phyloP scores from a whole-genome alignment of 2,797 vertebrate genomes.

The Hydrophis major region DNA sequence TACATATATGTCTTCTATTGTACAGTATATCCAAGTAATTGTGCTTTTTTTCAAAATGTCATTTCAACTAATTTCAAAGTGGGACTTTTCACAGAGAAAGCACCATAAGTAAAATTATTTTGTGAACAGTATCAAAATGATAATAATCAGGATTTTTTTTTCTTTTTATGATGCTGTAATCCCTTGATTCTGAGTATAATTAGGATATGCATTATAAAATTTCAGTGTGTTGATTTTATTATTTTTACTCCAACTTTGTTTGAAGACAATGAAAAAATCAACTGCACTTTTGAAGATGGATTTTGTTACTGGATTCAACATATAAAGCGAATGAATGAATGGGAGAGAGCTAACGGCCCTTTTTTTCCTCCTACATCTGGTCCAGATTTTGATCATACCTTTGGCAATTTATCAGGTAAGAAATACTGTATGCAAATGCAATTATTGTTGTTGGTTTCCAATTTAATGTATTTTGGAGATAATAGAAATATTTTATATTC shows the following conservation, averaged over 20 bases:
- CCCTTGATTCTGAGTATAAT: background rate
- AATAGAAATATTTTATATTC: background rate
- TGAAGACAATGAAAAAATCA: slow-evolving; percentile 77
- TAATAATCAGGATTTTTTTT: background rate
- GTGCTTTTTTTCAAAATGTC: background rate
- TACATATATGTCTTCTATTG: background rate
- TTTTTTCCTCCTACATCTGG: slow-evolving; percentile 74
- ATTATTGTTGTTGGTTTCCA: background rate
- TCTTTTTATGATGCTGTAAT: background rate
- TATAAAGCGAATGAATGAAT: slow-evolving; percentile 73
- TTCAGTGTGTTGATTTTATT: background rate
- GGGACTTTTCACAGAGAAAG: background rate
- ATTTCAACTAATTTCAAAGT: background rate
- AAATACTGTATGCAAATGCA: background rate
- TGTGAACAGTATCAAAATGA: background rate
- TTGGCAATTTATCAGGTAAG: slow-evolving; percentile 81
- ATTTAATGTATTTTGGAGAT: background rate
- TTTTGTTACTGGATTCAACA: slow-evolving; percentile 88
- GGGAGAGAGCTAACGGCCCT: slow-evolving; percentile 73
- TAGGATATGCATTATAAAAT: background rate
- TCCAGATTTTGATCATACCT: slow-evolving; percentile 86
- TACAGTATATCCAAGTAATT: background rate
- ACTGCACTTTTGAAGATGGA: slow-evolving; percentile 83
- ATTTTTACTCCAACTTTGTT: slow-evolving; percentile 7
- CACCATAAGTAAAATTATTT: background rate